Base-by-base conservation (phyloP, 2,113 vertebrate genomes). In the Dolichallabes microphthalmus region DNA sequence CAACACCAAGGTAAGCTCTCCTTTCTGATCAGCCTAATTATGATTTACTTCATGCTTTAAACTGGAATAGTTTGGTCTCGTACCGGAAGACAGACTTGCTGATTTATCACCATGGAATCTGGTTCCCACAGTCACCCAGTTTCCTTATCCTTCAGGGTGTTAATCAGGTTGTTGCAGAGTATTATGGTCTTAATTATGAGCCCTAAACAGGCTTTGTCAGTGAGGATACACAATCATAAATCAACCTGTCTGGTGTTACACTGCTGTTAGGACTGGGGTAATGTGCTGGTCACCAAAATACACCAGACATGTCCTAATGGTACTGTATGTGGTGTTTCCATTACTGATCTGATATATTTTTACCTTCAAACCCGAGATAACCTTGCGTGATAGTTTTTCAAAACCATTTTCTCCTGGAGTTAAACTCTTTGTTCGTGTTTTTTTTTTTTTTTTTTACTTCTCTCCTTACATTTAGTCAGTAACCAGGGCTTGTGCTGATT, bases 1-100 rank as follows among this genome's bases (percentile, higher is more conserved):
- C 87, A 99, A 99, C 90, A 98, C 98, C 84, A 99, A 99, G 97
- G 98, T 99, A 96, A 86, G 11, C 60, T 4, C 66, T 78, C 30
- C 27, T 22, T 30, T 76, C 45, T 19, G 5, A 27, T 32, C 1
- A 60, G 19, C 15, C 32, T 68, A 15, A 69, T 64, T 77, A 17
- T 76, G 82, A 61, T 75, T 74, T 45, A 45, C 19, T 60, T 75
- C 22, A 1, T 61, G n/a, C 53, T 69, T 53, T 55, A 45, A 45
- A 45, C 12, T 66, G 27, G 63, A 7, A 15, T 15, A 17, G 27
- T 7, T 11, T 15, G 1, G 30, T 60, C 25, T 8, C 32, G 76
- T 25, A 14, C 1, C 11, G 22, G 55, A 12, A 58, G 10, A 79
- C 9, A 13, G 7, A 32, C 10, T 39, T 35, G 17, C 32, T 82